Base-by-base conservation (phyloP, 2,113 vertebrate species). In the Manacus vitellinus region DNA sequence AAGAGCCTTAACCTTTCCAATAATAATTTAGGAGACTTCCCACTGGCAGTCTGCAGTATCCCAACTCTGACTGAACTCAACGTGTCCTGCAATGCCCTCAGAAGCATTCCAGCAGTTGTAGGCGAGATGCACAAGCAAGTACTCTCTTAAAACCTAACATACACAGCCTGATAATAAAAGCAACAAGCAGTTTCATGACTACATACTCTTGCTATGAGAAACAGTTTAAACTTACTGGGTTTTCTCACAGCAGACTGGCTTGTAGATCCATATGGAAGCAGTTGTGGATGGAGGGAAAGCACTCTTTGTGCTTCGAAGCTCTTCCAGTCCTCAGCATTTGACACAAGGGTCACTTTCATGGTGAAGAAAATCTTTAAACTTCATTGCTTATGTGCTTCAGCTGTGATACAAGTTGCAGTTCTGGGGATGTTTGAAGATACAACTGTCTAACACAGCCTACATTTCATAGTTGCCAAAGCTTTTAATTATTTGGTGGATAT, bases 1-100 rank as follows among this genome's bases (percentile, higher is more conserved):
- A 99, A 98, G 96, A 99, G 99, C 97, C 99, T 99, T 97, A 99
- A 99, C 97, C 98, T 99, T 93, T 99, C 99, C 63, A 99, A 99
- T 97, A 99, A 99, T 97, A 99, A 99, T 89, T 98, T 99, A 76
- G 98, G 98, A 90, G 98, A 98, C 58, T 99, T 99, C 91, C 99
- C 99, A 6, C 58, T 98, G 95, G 98, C 98, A 24, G 98, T 99
- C 85, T 99, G 99, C 94, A 97, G 97, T 94, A 99, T 99, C 94
- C 97, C 98, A 59, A 99, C 98, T 2, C 97, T 99, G 95, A 98
- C 98, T 1, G 99, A 99, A 90, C 98, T 99, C 97, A 99, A 99
- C 28, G 98, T 99, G 97, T 99, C 99, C 96, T 99, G 99, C 97
- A 99, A 99, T 78, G 98, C 98, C 94, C 98, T 99, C 93, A 97